phyloP scores from a whole-genome alignment of 2,888 invertebrate species.

The Hartigia nigra region DNA sequence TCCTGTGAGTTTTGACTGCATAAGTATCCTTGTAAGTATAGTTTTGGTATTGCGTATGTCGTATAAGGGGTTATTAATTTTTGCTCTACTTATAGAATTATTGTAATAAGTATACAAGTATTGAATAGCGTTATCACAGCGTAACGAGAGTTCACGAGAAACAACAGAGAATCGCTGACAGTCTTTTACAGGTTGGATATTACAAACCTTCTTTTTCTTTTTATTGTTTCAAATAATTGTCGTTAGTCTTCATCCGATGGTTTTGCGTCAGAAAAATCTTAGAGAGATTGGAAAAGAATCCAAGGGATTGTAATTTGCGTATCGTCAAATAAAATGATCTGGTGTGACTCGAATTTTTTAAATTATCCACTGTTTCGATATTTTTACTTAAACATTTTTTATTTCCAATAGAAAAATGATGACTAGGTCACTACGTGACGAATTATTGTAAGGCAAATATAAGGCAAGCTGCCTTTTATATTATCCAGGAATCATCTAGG shows the following conservation, averaged over 20 bases:
- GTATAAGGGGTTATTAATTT: neutral
- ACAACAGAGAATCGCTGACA: neutral
- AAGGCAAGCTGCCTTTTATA: neutral
- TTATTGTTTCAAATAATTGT: neutral
- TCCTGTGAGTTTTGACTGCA: neutral
- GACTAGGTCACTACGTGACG: neutral
- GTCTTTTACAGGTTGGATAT: neutral
- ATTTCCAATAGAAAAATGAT: neutral
- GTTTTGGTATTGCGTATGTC: neutral
- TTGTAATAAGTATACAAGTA: neutral
- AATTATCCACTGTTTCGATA: neutral
- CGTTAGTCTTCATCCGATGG: neutral
- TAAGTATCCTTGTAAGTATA: neutral
- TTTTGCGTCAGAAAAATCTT: neutral
- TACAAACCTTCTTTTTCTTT: neutral
- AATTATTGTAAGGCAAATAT: neutral
- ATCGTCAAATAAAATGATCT: neutral
- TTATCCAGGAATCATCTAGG: neutral
- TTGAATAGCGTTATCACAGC: slow-evolving; percentile 1
- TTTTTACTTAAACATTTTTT: neutral
- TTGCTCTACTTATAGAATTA: neutral
- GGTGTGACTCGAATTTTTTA: neutral
- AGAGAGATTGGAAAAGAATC: neutral
- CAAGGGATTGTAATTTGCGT: neutral
- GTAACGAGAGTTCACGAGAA: neutral